These are phyloP conservation scores for Nemurella pictetii DNA, from an alignment of 2,888 invertebrate genomes.

Conservation along the genomic window DNA sequence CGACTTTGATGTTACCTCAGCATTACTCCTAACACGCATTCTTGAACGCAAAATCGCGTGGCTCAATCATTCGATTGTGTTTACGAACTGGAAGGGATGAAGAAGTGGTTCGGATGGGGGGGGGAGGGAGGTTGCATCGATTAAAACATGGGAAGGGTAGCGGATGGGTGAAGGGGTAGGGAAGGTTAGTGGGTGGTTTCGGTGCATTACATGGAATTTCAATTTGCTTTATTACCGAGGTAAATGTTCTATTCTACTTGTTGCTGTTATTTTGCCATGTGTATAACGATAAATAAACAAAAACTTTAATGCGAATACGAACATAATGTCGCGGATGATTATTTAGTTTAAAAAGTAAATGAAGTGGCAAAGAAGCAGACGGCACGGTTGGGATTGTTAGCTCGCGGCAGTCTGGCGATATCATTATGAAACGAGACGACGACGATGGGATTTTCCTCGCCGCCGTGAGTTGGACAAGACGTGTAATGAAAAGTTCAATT, in stretches of 20 bases:
- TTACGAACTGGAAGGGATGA: neutral
- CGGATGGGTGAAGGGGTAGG: neutral
- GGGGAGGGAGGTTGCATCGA: neutral
- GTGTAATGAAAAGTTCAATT: neutral
- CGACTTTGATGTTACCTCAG: no score
- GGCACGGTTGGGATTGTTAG: neutral
- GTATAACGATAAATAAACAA: neutral
- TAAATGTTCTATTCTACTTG: neutral
- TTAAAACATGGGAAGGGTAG: neutral
- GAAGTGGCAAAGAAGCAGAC: no score
- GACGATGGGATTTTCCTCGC: neutral
- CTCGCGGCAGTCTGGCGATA: neutral
- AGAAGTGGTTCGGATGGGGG: neutral
- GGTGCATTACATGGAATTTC: neutral
- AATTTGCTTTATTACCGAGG: neutral
- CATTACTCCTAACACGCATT: no score
- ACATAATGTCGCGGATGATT: neutral
- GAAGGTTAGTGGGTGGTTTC: neutral
- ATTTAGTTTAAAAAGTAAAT: neutral
- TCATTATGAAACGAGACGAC: no score
- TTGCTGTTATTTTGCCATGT: neutral
- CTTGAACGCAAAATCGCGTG: neutral
- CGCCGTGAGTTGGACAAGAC: neutral
- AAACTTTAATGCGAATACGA: neutral
- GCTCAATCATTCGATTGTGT: neutral